These are phyloP conservation scores for Drosophila greeni DNA, from an alignment of 2,888 invertebrate species.

Conservation along the genomic window DNA sequence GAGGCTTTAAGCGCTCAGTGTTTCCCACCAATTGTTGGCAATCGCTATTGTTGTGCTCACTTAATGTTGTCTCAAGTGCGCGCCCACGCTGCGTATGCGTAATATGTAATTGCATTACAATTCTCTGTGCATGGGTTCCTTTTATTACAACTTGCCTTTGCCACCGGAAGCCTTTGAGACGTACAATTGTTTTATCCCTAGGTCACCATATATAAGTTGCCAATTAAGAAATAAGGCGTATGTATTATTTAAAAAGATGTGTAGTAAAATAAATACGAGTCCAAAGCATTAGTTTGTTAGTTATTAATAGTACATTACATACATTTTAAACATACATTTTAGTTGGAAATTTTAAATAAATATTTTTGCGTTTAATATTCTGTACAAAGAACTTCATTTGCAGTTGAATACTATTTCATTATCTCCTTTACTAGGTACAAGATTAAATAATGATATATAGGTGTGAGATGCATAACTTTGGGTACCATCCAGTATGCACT, in stretches of 20 bases:
- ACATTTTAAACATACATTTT: no score
- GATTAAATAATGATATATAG: neutral
- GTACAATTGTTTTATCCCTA: neutral
- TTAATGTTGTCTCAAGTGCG: constrained; percentile 41
- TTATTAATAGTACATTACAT: no score
- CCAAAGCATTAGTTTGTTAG: neutral
- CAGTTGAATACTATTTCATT: no score
- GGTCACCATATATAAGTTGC: neutral
- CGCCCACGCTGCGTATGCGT: constrained; percentile 28
- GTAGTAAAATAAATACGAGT: neutral
- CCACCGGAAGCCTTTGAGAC: constrained; percentile 10
- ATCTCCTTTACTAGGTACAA: no score
- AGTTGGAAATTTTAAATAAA: no score
- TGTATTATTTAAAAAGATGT: neutral
- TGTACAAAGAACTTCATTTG: no score
- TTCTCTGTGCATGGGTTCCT: neutral
- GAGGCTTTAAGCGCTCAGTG: constrained; percentile 17
- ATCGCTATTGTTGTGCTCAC: constrained; percentile 37
- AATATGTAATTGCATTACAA: constrained; percentile 26
- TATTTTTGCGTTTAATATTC: no score
- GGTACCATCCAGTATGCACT: constrained; percentile 23
- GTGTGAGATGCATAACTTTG: neutral
- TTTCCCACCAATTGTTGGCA: constrained; percentile 37
- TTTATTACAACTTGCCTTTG: constrained; percentile 4
- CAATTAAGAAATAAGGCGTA: neutral